A percentile compares a stretch with the other conserved stretches of the same genome.
phyloP scores from a whole-genome alignment of 2,888 invertebrate genomes.

The Nycteola revayana region DNA sequence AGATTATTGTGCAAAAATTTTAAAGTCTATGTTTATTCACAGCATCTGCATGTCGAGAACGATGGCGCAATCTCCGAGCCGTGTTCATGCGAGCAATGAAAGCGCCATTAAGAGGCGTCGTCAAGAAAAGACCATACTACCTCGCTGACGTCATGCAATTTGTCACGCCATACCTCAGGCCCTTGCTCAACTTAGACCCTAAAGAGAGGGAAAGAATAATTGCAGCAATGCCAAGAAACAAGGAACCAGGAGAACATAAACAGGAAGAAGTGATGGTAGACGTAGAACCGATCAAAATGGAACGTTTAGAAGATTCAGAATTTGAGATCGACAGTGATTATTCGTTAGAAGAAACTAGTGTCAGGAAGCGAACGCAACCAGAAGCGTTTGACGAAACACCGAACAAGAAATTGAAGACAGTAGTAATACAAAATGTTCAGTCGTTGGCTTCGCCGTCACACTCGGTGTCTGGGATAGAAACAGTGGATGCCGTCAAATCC shows the following conservation, averaged over 20 bases:
- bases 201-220: too few relatives aligned
- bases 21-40: too few relatives aligned
- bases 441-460: not conserved
- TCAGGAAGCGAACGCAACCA: constrained; percentile 4
- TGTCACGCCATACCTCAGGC: constrained; percentile 19
- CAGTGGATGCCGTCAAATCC: constrained; percentile 18
- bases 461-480: not conserved
- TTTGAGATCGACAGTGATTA: not conserved
- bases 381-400: not conserved
- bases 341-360: not conserved
- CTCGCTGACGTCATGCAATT: constrained; percentile 29
- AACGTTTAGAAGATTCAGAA: constrained; percentile 5
- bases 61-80: constrained; percentile 34
- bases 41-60: constrained; percentile 33
- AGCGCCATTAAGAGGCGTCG: constrained; percentile 10
- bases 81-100: constrained; percentile 32
- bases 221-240: not conserved
- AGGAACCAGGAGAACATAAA: not conserved
- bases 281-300: constrained; percentile 12
- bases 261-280: not conserved
- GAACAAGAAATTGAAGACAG: not conserved
- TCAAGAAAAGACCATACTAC: constrained; percentile 32
- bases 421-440: not conserved
- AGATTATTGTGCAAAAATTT: too few relatives aligned
- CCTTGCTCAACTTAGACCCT: constrained; percentile 5